A percentile compares a stretch with the other conserved stretches of the same genome.
These are phyloP conservation scores for Heterochromis multidens DNA, from an alignment of 2,113 vertebrate species.

Conservation along the genomic window DNA sequence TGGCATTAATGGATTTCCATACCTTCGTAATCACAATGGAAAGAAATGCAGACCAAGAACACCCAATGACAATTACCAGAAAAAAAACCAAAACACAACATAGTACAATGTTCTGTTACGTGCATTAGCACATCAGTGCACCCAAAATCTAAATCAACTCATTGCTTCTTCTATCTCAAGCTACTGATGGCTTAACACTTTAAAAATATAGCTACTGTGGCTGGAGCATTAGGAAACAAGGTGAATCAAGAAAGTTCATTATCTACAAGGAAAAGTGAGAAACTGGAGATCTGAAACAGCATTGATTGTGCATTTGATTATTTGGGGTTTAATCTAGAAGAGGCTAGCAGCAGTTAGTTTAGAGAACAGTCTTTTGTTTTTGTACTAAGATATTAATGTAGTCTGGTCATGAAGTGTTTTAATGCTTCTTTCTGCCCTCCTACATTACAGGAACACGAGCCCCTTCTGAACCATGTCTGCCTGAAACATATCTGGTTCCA, in stretches of 20 bases:
- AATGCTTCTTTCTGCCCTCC: conserved; percentile 25
- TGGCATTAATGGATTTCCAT: neutral
- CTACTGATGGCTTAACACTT: conserved; percentile 6
- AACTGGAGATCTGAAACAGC: conserved; percentile 29
- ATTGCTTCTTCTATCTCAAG: neutral
- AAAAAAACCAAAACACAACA: conserved; percentile 13
- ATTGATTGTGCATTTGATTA: conserved; percentile 69
- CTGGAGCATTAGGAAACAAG: conserved; percentile 9
- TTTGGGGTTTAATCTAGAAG: conserved; percentile 47
- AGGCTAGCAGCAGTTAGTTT: conserved; percentile 73
- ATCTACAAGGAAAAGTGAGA: conserved; percentile 36
- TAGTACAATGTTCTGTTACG: conserved; percentile 4
- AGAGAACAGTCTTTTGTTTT: conserved; percentile 59
- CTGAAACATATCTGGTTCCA: neutral
- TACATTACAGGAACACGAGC: neutral
- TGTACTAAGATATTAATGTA: conserved; percentile 57
- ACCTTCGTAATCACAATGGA: neutral
- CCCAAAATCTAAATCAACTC: neutral
- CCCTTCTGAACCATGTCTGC: neutral
- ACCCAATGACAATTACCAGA: conserved; percentile 4
- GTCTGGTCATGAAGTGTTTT: conserved; percentile 42
- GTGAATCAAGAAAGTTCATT: conserved; percentile 14
- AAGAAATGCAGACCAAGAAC: neutral
- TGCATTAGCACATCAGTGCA: conserved; percentile 35
- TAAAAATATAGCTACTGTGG: conserved; percentile 1